Evolutionary conservation across 2,113 vertebrate genomes (phyloP).

Genomic region (Proteles cristata): DNA sequence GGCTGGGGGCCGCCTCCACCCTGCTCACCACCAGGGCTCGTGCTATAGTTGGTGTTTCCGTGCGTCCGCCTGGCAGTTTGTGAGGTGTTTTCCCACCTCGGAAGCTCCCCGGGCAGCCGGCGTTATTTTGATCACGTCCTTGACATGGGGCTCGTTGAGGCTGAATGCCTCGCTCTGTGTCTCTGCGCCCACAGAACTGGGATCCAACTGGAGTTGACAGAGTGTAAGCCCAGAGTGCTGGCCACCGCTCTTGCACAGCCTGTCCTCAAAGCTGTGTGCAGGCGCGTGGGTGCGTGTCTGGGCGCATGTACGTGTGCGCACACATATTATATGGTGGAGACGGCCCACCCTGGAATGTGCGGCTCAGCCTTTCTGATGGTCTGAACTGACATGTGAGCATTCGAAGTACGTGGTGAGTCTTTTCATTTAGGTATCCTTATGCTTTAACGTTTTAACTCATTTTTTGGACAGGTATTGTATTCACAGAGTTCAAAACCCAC

Average conservation of each 20-base stretch:
- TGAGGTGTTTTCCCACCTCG: not conserved
- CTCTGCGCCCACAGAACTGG: not conserved
- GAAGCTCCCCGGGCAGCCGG: not conserved
- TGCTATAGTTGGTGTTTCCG: not conserved
- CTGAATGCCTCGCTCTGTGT: not conserved
- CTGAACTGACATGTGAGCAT: not conserved
- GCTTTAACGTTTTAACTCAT: not conserved
- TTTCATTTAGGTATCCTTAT: not conserved
- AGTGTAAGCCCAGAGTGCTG: not conserved
- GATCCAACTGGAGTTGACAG: not conserved
- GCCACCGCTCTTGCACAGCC: not conserved
- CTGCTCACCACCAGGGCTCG: not conserved
- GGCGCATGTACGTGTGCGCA: fast-evolving
- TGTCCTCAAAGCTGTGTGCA: not conserved
- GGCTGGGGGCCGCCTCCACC: not conserved
- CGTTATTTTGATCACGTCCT: not conserved
- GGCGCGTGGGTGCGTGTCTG: not conserved
- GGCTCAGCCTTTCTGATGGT: not conserved
- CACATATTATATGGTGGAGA: not conserved
- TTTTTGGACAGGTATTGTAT: conserved; percentile 2
- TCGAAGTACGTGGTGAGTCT: not conserved
- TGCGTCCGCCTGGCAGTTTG: not conserved
- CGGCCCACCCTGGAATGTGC: not conserved
- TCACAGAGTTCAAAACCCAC: not conserved
- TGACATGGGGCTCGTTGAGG: not conserved